Evolutionary conservation across 2,113 vertebrate species (phyloP), one percentile per base, ranked within the genome.

Genomic region (Bos javanicus): DNA sequence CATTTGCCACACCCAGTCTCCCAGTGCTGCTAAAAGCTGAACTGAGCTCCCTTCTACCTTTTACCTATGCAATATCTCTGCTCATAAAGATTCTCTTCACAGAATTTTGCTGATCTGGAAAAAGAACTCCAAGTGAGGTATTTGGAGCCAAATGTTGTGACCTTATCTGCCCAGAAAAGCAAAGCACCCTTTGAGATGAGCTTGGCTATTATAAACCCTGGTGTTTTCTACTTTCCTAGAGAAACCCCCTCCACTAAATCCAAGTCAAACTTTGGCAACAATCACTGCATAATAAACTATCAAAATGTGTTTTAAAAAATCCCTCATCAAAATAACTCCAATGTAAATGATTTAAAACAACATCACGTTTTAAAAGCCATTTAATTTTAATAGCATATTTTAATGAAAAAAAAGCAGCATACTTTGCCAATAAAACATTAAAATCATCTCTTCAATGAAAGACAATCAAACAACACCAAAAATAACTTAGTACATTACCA

Each of bases 371-470:
- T 94, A 67, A 91, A 91, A 97, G 83, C 80, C 87, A 91, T 89
- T 97, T 87, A 97, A 97, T 96, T 97, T 95, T 85, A 97, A 97
- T 92, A 98, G 95, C 90, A 89, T 95, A 85, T 95, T 96, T 97
- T 89, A 94, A 96, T 85, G 96, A 87, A 83, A 96, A 98, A 98
- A 98, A 98, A 97, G 95, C 94, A 98, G 97, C 96, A 98, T 98
- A 95, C 92, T 98, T 98, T 98, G 95, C 97, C 98, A 99, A 99
- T 98, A 98, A 99, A 99, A 99, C 99, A 99, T 99, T 99, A 99
- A 99, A 99, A 99, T 99, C 98, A 98, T 98, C 99, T 99, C 99
- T 99, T 99, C 99, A 99, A 99, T 99, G 99, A 99, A 99, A 99
- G 99, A 99, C 99, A 99, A 98, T 99, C 99, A 99, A 99, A 99